phyloP scores from a whole-genome alignment of 64 coral and sea anemone genomes.

The Montipora capricornis region DNA sequence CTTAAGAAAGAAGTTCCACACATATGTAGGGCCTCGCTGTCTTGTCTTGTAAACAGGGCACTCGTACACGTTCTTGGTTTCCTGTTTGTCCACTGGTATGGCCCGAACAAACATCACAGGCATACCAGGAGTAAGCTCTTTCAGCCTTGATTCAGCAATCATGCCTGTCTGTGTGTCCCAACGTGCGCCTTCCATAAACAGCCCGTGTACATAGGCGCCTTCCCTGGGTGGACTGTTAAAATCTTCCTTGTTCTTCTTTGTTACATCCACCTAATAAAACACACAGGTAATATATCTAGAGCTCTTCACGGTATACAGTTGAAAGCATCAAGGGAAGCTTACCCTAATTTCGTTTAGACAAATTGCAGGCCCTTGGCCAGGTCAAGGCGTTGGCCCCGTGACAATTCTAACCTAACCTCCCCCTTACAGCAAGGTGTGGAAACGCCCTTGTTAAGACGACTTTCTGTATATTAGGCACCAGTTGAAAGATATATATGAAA shows the following conservation, averaged over 20 bases:
- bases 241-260: constrained; percentile 99
- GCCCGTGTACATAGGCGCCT: constrained; percentile 91
- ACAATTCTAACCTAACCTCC: no score
- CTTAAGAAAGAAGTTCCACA: constrained; percentile 99
- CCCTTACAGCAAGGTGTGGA: no score
- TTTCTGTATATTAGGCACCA: no score
- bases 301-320: no score
- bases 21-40: constrained; percentile 96
- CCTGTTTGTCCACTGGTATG: constrained; percentile 98
- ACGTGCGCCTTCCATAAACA: constrained; percentile 97
- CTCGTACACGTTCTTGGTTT: constrained; percentile 99
- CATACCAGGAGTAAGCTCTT: constrained; percentile 97
- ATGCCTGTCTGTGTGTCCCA: constrained; percentile 99
- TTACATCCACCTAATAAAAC: constrained; percentile 83
- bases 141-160: constrained; percentile 96
- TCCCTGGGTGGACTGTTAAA: constrained; percentile 98
- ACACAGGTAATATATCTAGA: not conserved
- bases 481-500: no score
- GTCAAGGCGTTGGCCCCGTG: no score
- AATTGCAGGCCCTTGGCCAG: no score
- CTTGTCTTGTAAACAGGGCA: constrained; percentile 99
- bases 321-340: no score
- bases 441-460: no score
- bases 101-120: constrained; percentile 98
- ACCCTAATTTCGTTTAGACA: no score